Percentiles rank a stretch among this genome's conserved stretches.
phyloP scores from a whole-genome alignment of 2,113 vertebrate species.

The Crotalus tigris region DNA sequence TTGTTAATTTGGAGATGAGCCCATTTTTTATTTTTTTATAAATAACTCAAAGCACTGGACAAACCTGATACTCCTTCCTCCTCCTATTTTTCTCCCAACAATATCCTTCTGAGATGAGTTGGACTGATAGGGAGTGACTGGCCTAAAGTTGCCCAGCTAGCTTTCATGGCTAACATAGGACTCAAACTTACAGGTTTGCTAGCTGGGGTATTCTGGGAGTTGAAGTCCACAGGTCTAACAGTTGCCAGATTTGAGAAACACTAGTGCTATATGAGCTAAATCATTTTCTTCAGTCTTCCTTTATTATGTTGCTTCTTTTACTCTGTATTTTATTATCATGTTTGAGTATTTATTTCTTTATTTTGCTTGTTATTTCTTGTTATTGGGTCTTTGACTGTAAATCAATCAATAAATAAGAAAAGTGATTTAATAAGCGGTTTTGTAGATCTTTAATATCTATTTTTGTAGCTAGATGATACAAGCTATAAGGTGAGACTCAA shows the following conservation, averaged over 20 bases:
- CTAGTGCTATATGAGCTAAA: neutral
- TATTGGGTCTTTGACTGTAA: neutral
- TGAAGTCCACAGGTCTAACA: neutral
- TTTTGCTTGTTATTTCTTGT: neutral
- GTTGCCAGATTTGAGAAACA: neutral
- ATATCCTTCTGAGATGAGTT: neutral
- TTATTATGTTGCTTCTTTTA: neutral
- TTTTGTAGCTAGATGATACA: neutral
- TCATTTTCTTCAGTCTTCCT: neutral
- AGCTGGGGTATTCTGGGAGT: neutral
- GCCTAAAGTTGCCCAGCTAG: neutral
- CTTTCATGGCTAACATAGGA: neutral
- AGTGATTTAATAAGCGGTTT: neutral
- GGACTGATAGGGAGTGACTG: neutral
- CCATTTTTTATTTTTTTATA: neutral
- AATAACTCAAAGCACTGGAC: neutral
- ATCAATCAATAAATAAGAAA: neutral
- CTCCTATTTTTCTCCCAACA: neutral
- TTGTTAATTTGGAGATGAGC: neutral
- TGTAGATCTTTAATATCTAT: neutral
- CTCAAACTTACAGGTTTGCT: neutral
- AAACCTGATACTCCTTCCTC: neutral
- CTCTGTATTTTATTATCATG: neutral
- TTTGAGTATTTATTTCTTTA: neutral
- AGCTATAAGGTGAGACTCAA: neutral